Evolutionary conservation across 2,797 vertebrate species (phyloP), one percentile per base, ranked within the genome.

Genomic region (Pipistrellus pygmaeus): DNA sequence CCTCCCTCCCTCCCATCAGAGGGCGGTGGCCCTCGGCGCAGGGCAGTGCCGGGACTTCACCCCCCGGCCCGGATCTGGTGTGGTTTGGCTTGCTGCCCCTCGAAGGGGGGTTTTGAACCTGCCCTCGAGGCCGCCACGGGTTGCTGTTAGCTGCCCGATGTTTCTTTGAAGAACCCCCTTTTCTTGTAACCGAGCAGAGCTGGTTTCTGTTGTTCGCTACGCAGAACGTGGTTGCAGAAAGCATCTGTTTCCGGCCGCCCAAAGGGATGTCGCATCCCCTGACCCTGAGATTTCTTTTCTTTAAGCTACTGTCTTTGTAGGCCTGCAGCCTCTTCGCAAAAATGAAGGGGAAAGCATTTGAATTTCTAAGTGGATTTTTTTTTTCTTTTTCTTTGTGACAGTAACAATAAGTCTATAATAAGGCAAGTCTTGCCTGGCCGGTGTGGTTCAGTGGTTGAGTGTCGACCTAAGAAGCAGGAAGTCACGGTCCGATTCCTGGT

Each of bases 331-430:
- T n/a, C 32, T 85, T 38, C 5, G 38, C 18, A 25, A 38, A 73
- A 81, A 41, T 60, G 23, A 32, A 17, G 72, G 3, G 20, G 20
- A 46, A 53, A 13, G 46, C 55, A 75, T 32, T 60, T 20, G 57
- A 83, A 80, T 94, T 96, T 91, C 81, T 51, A 38, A 90, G 80
- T 35, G 27, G 48, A 48, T 46, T 78, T 85, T 62, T 85, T 62
- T 83, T 62, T 15, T 41, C 6, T 7, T 41, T 1, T 7, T 41
- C 38, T 41, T 41, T 41, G 38, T 41, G 38, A 41, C 38, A 20
- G 13, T 35, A 38, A 48, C 35, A 57, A 30, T 30, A 27, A 27
- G 53, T 76, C 62, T 72, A 85, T 60, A 25, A 62, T 53, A 82
- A 57, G 21, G 44, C 25, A 72, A 57, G 21, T 7, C 20, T 88